Base-by-base conservation (phyloP, 1,140 invertebrate genomes). In the Mercenaria mercenaria region DNA sequence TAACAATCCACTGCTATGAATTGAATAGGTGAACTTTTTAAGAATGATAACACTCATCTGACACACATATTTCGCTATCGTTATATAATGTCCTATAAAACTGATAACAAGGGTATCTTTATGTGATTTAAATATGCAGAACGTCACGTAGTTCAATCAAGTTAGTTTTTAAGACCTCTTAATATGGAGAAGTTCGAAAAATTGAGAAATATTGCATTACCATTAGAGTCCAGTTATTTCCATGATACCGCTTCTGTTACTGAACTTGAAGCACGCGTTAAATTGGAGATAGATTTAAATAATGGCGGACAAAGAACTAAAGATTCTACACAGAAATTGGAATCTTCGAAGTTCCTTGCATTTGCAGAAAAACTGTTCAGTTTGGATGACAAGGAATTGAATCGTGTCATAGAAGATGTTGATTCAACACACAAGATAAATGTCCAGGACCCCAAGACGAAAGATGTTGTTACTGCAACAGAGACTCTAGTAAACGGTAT, bases 401-500 rank as follows among this genome's bases (percentile, higher is more conserved):
- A 83, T 83, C n/a, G 23, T 41, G 23, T 83, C 23, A 23, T 83
- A 50, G 61, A 67, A 20, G 37, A 64, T 67, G 26, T 83, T 43
- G 81, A 83, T 83, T 20, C 18, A 11, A 67, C 18, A 41, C 20
- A 83, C 39, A 43, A 50, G 41, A 34, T 83, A 43, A 29, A 26
- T 83, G 1, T 29, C 15, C 20, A 64, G 26, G 81, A 83, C 26
- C 4, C 37, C 0, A 83, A 69, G 41, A 83, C 81, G n/a, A 32
- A 43, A 8, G 81, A 83, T 23, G 39, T 64, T 34, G 61, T 83
- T n/a, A 32, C 81, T 47, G 81, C 81, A 15, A 83, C 81, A 39
- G 81, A 83, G 39, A 47, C 56, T 43, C 61, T 83, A n/a, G 61
- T 83, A 26, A 69, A 32, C 13, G 56, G 34, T 10, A 64, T 83